These are phyloP conservation scores for Rhopalosiphum padi DNA, from an alignment of 1,140 invertebrate species.

Conservation along the genomic window DNA sequence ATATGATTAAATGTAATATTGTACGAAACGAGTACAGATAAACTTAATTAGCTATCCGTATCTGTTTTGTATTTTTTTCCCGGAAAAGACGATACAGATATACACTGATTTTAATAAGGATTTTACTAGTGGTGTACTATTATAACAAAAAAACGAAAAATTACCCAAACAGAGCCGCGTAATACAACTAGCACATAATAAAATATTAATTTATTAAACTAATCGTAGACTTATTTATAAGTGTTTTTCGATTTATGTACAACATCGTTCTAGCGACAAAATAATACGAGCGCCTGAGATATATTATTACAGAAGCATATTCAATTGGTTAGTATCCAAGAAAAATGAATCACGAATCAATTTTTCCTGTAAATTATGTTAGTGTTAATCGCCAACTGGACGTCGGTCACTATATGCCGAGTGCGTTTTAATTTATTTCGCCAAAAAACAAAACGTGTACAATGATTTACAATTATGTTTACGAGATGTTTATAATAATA, in stretches of 20 bases:
- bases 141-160: no score
- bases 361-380: neutral
- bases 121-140: no score
- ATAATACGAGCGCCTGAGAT: neutral
- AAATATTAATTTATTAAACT: neutral
- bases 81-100: no score
- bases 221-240: neutral
- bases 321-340: slow-evolving; percentile 4
- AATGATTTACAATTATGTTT: neutral
- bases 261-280: neutral
- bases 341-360: neutral
- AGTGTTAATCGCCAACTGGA: neutral
- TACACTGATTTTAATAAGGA: no score
- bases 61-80: no score
- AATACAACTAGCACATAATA: neutral
- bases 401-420: neutral
- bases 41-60: no score
- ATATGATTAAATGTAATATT: no score
- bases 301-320: neutral
- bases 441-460: neutral
- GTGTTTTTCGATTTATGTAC: neutral
- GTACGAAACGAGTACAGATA: no score
- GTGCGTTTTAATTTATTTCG: neutral
- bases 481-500: neutral
- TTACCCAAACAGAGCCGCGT: no score